These are phyloP conservation scores for Anguilla japonica DNA, from an alignment of 2,113 vertebrate genomes.

Conservation along the genomic window DNA sequence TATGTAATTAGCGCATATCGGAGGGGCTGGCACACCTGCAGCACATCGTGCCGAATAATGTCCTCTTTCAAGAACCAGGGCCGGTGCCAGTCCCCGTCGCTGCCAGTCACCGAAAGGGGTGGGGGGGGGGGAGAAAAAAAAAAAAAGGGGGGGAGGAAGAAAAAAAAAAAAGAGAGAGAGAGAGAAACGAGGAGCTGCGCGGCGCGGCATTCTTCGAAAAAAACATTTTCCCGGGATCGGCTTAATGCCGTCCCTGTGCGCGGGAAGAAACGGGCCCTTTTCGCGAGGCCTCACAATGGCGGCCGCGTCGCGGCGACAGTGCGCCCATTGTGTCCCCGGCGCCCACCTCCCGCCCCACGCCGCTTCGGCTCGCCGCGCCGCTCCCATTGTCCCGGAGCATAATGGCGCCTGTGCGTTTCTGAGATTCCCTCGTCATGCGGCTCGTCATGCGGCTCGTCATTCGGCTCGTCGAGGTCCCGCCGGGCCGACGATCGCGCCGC, in stretches of 20 bases:
- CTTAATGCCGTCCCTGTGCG: conserved; percentile 84
- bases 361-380: conserved; percentile 77
- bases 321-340: conserved; percentile 77
- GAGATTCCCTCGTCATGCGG: conserved; percentile 86
- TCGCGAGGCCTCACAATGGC: conserved; percentile 82
- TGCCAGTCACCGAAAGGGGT: conserved; percentile 66
- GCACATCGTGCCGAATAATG: conserved; percentile 82
- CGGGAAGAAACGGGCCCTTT: conserved; percentile 80
- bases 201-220: conserved; percentile 82
- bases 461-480: conserved; percentile 84
- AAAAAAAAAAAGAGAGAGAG: neutral
- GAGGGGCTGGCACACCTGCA: conserved; percentile 80
- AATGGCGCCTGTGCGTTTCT: conserved; percentile 84
- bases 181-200: conserved; percentile 33
- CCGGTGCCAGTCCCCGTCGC: conserved; percentile 82
- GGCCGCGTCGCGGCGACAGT: conserved; percentile 79
- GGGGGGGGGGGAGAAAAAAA: neutral
- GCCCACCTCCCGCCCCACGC: conserved; percentile 78
- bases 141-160: neutral
- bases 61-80: conserved; percentile 76
- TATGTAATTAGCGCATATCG: conserved; percentile 82
- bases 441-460: conserved; percentile 87
- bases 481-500: conserved; percentile 77
- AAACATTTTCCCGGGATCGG: conserved; percentile 79
- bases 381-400: conserved; percentile 82